phyloP scores from a whole-genome alignment of 2,113 vertebrate genomes.

The Oryzias curvinotus region DNA sequence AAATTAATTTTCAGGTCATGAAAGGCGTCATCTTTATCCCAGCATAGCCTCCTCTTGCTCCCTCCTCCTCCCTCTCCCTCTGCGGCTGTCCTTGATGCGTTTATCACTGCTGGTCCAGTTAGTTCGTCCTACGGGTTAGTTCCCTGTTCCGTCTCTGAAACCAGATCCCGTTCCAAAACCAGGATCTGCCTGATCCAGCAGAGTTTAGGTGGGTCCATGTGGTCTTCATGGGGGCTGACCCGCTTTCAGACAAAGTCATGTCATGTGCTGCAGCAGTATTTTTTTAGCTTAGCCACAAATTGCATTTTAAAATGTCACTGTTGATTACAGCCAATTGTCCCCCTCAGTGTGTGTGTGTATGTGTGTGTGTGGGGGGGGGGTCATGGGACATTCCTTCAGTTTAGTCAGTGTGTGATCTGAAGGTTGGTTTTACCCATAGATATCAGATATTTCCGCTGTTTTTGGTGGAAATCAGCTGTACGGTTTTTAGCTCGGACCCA shows the following conservation, averaged over 20 bases:
- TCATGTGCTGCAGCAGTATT: constrained; percentile 28
- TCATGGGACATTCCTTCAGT: no score
- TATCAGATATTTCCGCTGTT: no score
- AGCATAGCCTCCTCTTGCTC: constrained; percentile 54
- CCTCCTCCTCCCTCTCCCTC: constrained; percentile 43
- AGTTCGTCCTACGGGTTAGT: neutral
- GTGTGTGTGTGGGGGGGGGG: no score
- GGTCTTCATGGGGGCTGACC: constrained; percentile 19
- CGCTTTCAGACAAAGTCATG: constrained; percentile 28
- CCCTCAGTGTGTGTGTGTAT: neutral
- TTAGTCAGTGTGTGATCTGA: no score
- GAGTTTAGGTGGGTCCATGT: constrained; percentile 16
- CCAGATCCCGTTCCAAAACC: neutral
- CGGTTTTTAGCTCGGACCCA: no score
- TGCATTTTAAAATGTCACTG: neutral
- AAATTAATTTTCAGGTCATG: constrained; percentile 60
- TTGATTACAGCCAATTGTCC: constrained; percentile 7
- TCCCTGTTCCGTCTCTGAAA: neutral
- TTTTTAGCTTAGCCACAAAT: neutral
- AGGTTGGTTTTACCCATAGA: no score
- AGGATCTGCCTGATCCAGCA: neutral
- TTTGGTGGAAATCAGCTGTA: no score
- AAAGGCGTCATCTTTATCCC: constrained; percentile 45
- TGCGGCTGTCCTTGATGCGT: constrained; percentile 66
- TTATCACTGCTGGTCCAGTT: constrained; percentile 26